Percentiles rank a stretch among this genome's conserved stretches.
Conservation (phyloP, 2,888 invertebrate genomes). For the Drosophila mayaguana region DNA sequence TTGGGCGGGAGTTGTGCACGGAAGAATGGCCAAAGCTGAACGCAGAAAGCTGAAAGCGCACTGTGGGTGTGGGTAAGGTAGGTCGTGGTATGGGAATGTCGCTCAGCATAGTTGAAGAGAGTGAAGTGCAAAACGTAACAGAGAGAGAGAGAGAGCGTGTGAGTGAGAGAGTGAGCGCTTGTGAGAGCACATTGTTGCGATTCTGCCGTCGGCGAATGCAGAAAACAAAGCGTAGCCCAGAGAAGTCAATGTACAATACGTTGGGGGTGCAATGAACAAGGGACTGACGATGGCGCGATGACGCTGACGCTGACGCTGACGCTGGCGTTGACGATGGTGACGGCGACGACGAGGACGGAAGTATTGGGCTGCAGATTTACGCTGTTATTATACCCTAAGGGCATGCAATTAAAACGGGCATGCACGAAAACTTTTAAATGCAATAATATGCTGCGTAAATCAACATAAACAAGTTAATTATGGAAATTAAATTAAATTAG, state of each 20-base stretch:
- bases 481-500: not conserved
- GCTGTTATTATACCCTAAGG: constrained; percentile 45
- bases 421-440: not conserved
- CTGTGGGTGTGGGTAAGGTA: constrained; percentile 85
- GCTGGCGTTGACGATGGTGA: constrained; percentile 2
- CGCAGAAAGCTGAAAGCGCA: constrained; percentile 73
- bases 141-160: constrained; percentile 10
- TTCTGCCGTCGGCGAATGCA: constrained; percentile 63
- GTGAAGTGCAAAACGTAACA: constrained; percentile 19
- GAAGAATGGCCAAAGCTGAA: constrained; percentile 58
- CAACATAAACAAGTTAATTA: not conserved
- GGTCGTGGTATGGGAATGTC: constrained; percentile 83
- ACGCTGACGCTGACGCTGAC: constrained; percentile 4
- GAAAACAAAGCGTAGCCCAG: constrained; percentile 79
- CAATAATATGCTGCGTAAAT: not conserved
- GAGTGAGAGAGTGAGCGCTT: constrained; percentile 23
- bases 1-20: constrained; percentile 73
- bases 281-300: constrained; percentile 33
- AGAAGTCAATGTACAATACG: constrained; percentile 83
- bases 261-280: constrained; percentile 77
- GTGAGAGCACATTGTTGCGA: constrained; percentile 21
- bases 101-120: constrained; percentile 24
- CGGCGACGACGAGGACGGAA: constrained; percentile 38
- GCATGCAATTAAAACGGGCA: not conserved
- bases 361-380: constrained; percentile 54